A percentile compares a stretch with the other conserved stretches of the same genome.
Conservation (phyloP, 1,140 invertebrate species). For the Euwallacea fornicatus region DNA sequence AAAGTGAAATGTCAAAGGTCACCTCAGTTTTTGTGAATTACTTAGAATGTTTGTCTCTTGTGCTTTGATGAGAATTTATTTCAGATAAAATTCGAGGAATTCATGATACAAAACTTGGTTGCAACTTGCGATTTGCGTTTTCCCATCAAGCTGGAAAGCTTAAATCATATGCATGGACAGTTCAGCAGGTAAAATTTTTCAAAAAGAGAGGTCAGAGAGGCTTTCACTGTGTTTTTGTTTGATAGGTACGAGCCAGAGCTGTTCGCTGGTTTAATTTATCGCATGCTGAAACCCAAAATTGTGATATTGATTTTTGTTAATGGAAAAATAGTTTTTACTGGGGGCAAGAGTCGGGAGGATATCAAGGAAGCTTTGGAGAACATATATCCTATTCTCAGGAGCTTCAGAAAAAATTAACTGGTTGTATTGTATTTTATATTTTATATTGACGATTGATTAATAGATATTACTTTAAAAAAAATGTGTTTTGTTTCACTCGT, state of each 20-base stretch:
- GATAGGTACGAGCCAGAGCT: constrained; percentile 95
- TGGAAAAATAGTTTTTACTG: constrained; percentile 98
- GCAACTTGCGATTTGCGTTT: constrained; percentile 98
- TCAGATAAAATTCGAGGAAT: constrained; percentile 92
- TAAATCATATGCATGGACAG: constrained; percentile 92
- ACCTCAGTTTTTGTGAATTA: constrained; percentile 3
- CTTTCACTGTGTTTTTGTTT: constrained; percentile 58
- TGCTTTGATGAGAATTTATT: constrained; percentile 43
- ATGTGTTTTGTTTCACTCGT: neutral
- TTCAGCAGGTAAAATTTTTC: constrained; percentile 73
- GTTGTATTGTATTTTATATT: neutral
- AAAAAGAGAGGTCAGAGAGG: neutral
- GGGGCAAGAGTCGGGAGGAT: constrained; percentile 96
- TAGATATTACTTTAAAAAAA: neutral
- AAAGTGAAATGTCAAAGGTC: constrained; percentile 1
- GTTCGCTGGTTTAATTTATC: constrained; percentile 98
- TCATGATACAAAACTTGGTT: constrained; percentile 99
- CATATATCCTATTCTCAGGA: constrained; percentile 99
- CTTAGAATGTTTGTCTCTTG: neutral
- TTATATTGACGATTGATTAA: neutral
- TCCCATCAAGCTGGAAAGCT: constrained; percentile 93
- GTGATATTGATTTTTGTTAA: constrained; percentile 98
- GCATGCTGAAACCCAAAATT: constrained; percentile 99
- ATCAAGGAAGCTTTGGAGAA: constrained; percentile 99
- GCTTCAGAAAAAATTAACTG: constrained; percentile 82